A percentile compares a stretch with the other conserved stretches of the same genome.
Conservation (phyloP, 2,113 vertebrate species). For the Nerophis lumbriciformis region DNA sequence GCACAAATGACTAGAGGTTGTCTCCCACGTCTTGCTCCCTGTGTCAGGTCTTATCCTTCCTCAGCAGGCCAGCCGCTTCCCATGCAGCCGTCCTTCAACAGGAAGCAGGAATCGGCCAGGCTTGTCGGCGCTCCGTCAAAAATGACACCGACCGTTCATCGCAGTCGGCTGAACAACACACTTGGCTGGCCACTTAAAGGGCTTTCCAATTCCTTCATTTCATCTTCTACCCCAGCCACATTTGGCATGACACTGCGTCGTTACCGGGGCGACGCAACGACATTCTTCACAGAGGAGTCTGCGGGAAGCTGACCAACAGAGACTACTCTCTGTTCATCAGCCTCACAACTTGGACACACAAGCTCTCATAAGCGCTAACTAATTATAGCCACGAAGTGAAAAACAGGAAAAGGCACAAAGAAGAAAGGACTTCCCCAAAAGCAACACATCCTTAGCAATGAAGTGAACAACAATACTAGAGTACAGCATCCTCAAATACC, state of each 20-base stretch:
- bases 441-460: constrained; percentile 1
- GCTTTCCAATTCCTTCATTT: constrained; percentile 1
- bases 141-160: constrained; percentile 48
- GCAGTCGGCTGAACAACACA: background rate
- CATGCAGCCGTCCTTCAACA: constrained; percentile 54
- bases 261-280: constrained; percentile 44
- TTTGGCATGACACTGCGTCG: constrained; percentile 22
- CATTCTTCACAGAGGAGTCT: constrained; percentile 35
- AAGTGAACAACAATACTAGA: too few species aligned
- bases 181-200: background rate
- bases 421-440: constrained; percentile 38
- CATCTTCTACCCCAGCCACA: constrained; percentile 4
- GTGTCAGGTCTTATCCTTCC: constrained; percentile 56
- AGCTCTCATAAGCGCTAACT: constrained; percentile 21
- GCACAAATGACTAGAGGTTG: constrained; percentile 44
- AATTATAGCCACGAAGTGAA: constrained; percentile 39
- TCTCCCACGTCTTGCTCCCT: constrained; percentile 55
- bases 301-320: constrained; percentile 36
- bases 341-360: constrained; percentile 17
- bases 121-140: constrained; percentile 38
- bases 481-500: too few species aligned
- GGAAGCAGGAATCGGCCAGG: constrained; percentile 64
- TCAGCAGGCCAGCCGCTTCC: constrained; percentile 53
- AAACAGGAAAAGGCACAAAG: constrained; percentile 51
- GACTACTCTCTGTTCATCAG: constrained; percentile 22